Conservation (phyloP, 2,113 vertebrate genomes). For the Calypte anna region DNA sequence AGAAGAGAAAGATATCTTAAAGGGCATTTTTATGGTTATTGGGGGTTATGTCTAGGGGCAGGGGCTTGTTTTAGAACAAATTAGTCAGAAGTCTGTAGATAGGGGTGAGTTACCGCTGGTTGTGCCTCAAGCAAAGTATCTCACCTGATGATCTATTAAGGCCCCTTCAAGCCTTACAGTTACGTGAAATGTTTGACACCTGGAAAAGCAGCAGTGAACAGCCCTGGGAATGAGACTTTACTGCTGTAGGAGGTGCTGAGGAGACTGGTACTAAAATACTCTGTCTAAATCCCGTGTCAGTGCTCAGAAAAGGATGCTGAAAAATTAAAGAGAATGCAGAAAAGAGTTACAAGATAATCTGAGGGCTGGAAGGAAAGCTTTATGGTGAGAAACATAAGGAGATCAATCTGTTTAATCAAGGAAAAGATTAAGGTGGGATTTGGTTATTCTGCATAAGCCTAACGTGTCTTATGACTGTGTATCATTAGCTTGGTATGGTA, state of each 20-base stretch:
- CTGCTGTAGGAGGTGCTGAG: neutral
- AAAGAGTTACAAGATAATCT: neutral
- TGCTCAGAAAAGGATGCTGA: constrained; percentile 9
- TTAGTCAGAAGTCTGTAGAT: neutral
- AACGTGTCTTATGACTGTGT: neutral
- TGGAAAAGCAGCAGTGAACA: neutral
- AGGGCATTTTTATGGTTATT: rapidly evolving
- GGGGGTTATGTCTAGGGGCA: no score
- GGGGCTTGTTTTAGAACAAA: neutral
- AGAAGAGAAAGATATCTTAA: neutral
- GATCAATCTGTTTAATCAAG: constrained; percentile 14
- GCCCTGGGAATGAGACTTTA: neutral
- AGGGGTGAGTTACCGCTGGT: neutral
- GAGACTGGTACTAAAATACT: neutral
- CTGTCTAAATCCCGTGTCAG: neutral
- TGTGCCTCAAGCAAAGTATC: neutral
- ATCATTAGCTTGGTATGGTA: neutral
- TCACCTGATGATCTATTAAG: neutral
- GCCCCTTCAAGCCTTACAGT: neutral
- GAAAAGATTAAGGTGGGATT: neutral
- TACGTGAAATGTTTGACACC: neutral
- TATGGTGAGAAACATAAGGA: constrained; percentile 1
- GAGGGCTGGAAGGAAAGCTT: neutral
- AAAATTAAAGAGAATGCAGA: neutral
- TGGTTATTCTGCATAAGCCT: neutral